A percentile compares a stretch with the other conserved stretches of the same genome.
Evolutionary conservation across 2,797 vertebrate species (phyloP).

Genomic region (Peromyscus attwateri): DNA sequence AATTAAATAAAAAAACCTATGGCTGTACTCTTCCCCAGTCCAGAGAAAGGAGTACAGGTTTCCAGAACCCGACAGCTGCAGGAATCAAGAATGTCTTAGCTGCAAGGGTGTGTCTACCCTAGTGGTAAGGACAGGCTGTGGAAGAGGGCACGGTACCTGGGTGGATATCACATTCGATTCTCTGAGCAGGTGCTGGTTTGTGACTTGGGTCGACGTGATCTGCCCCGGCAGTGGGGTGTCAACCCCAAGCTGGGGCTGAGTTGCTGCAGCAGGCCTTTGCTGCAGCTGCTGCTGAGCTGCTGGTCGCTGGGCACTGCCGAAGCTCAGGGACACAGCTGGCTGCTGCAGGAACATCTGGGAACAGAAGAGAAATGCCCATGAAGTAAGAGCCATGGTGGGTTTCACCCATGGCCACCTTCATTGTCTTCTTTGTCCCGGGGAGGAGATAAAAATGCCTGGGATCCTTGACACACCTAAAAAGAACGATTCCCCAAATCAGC

Average conservation of each 20-base stretch:
- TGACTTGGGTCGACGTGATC: constrained; percentile 82
- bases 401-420: not conserved
- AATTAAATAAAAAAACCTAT: not conserved
- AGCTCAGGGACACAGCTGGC: constrained; percentile 85
- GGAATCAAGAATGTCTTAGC: accelerated
- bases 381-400: not conserved
- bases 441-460: not conserved
- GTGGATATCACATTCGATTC: constrained; percentile 80
- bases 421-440: too few relatives aligned
- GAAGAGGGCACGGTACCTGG: constrained; percentile 82
- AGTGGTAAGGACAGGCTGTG: not conserved
- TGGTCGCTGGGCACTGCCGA: constrained; percentile 83
- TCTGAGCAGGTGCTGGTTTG: constrained; percentile 86
- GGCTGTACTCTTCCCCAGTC: not conserved
- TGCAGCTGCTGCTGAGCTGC: constrained; percentile 84
- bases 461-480: not conserved
- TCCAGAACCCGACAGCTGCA: not conserved
- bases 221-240: constrained; percentile 85
- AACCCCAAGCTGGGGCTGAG: constrained; percentile 85
- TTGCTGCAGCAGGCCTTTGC: constrained; percentile 79
- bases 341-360: constrained; percentile 90
- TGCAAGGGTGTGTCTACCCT: not conserved
- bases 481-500: not conserved
- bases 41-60: accelerated
- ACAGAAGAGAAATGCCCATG: constrained; percentile 36